Evolutionary conservation across 2,113 vertebrate genomes (phyloP).

Genomic region (Rutilus rutilus): DNA sequence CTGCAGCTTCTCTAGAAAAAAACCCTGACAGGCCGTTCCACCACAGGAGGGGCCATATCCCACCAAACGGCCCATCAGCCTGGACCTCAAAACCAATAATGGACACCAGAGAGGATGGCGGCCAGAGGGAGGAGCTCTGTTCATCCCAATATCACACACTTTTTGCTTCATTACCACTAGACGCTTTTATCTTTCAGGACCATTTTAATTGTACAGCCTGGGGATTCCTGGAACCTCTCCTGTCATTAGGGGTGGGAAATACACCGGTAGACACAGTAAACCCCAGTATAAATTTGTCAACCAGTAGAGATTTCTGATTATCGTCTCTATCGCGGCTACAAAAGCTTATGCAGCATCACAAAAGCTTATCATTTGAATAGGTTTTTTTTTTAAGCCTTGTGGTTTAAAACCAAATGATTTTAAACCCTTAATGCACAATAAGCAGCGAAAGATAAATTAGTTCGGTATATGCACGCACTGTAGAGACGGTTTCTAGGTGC

Average conservation of each 20-base stretch:
- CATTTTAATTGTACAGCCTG: not conserved
- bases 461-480: too few relatives aligned
- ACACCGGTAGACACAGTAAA: too few relatives aligned
- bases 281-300: too few relatives aligned
- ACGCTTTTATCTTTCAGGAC: not conserved
- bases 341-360: too few relatives aligned
- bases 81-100: constrained; percentile 21
- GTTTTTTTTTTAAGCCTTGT: too few relatives aligned
- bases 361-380: too few relatives aligned
- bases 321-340: too few relatives aligned
- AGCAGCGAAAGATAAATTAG: too few relatives aligned
- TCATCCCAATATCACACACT: not conserved
- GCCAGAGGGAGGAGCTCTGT: not conserved
- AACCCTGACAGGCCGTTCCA: constrained; percentile 5
- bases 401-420: too few relatives aligned
- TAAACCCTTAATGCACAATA: too few relatives aligned
- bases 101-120: not conserved
- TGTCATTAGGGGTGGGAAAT: not conserved
- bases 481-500: too few relatives aligned
- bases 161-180: not conserved
- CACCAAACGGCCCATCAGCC: constrained; percentile 4
- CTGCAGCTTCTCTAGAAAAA: constrained; percentile 19
- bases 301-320: too few relatives aligned
- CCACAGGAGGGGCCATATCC: not conserved
- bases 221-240: not conserved